Base-by-base conservation (phyloP, 2,888 invertebrate genomes). In the Ecliptopera silaceata region DNA sequence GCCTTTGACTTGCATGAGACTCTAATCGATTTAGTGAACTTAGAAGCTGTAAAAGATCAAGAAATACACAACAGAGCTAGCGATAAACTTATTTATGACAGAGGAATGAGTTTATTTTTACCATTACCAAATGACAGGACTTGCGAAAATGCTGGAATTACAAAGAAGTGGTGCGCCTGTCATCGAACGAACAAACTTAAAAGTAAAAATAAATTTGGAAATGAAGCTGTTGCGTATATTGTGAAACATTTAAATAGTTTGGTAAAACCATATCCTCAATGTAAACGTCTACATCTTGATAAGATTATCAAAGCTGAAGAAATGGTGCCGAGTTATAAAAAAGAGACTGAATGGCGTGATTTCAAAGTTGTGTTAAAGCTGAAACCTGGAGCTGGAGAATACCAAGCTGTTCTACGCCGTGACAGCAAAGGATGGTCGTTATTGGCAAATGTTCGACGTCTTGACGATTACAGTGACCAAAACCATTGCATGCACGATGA, bases 1-100 rank as follows among this genome's bases (percentile, higher is more conserved):
- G 75, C 95, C 0, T 97, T 93, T 79, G 97, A 97, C 80, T 74
- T 97, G n/a, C 94, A 97, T 77, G 94, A 94, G 68, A 97, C 97
- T 0, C 76, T 97, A 46, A 56, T 88, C 15, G 95, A 97, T 74
- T 78, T 97, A 2, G 66, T 94, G 8, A 75, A 94, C 56, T 66
- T 91, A 56, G 80, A 88, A 8, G 69, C 72, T 31, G 63, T 81
- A 45, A 65, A 66, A 51, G 67, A 78, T 56, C 48, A 63, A 34
- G 69, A 63, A 48, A 70, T 82, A 49, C 26, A 53, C 44, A 64
- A 73, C 18, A 80, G 86, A 53, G 79, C 66, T 11, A 72, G 72
- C 31, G 62, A 84, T 15, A 70, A 11, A 18, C 20, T 22, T 1
- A 12, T 68, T 13, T 64, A 84, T 59, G 75, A 87, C 1, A 85